These are phyloP conservation scores for Trilocha varians DNA, from an alignment of 2,888 invertebrate genomes.

Conservation along the genomic window DNA sequence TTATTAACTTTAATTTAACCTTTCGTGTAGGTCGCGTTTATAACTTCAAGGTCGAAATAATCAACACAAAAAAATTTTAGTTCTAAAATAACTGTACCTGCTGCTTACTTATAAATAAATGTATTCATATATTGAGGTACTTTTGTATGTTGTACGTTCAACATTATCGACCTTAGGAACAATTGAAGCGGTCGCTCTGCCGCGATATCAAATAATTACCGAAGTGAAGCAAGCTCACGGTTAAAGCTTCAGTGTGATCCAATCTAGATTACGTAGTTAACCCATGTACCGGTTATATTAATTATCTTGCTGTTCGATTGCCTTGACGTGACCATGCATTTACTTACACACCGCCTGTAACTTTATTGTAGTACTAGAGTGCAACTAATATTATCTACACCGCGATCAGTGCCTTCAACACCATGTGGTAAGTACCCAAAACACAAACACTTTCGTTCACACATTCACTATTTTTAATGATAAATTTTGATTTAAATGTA, in stretches of 20 bases:
- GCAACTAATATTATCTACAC: neutral
- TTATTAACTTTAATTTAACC: too few relatives aligned
- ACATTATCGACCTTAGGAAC: neutral
- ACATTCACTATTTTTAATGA: too few relatives aligned
- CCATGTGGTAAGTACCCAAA: conserved; percentile 25
- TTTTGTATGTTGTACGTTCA: neutral
- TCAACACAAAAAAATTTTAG: neutral
- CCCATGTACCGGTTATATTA: neutral
- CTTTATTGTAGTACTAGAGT: neutral
- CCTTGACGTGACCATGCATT: conserved; percentile 1
- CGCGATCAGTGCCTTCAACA: conserved; percentile 1
- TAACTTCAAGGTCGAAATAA: neutral
- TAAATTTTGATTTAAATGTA: too few relatives aligned
- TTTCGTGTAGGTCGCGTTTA: too few relatives aligned
- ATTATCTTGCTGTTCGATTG: conserved; percentile 1
- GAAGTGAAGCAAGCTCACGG: neutral
- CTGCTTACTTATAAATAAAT: neutral
- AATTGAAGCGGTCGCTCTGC: neutral
- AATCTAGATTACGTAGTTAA: neutral
- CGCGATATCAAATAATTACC: neutral
- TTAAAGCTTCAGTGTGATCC: neutral
- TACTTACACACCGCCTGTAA: neutral
- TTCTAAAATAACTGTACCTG: neutral
- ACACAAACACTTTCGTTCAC: too few relatives aligned
- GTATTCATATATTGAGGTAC: too few relatives aligned